These are phyloP conservation scores for Pheosia gnoma DNA, from an alignment of 2,888 invertebrate genomes.

Conservation along the genomic window DNA sequence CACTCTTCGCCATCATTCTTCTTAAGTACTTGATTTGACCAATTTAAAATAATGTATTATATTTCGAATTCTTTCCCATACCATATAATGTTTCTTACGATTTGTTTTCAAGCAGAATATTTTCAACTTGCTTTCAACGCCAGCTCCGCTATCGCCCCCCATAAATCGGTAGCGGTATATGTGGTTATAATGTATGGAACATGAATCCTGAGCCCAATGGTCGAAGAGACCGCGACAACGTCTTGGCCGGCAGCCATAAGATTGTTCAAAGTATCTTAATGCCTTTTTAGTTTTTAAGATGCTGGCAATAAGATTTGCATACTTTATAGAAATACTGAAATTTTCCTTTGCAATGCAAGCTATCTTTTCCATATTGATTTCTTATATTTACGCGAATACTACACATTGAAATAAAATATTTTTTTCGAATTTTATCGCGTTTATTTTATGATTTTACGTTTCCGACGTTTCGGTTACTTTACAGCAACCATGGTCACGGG, in stretches of 20 bases:
- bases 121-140: not conserved
- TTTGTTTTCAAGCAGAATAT: too few relatives aligned
- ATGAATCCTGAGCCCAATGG: conserved; percentile 31
- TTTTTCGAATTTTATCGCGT: too few relatives aligned
- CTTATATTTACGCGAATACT: too few relatives aligned
- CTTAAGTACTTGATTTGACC: too few relatives aligned
- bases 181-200: conserved; percentile 37
- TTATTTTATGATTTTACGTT: too few relatives aligned
- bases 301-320: conserved; percentile 8
- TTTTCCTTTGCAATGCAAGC: not conserved
- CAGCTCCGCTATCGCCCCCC: conserved; percentile 8
- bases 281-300: conserved; percentile 28
- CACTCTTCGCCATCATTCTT: too few relatives aligned
- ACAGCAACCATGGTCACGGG: too few relatives aligned
- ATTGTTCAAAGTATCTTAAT: conserved; percentile 31
- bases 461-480: too few relatives aligned
- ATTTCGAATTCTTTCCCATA: too few relatives aligned
- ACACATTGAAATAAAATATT: too few relatives aligned
- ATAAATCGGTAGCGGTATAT: conserved; percentile 30
- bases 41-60: too few relatives aligned
- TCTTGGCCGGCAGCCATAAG: conserved; percentile 40
- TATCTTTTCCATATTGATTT: not conserved
- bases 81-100: too few relatives aligned
- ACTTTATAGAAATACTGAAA: not conserved
- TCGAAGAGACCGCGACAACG: conserved; percentile 33